A percentile compares a stretch with the other conserved stretches of the same genome.
phyloP scores from a whole-genome alignment of 2,797 vertebrate species.

The Channa striata region DNA sequence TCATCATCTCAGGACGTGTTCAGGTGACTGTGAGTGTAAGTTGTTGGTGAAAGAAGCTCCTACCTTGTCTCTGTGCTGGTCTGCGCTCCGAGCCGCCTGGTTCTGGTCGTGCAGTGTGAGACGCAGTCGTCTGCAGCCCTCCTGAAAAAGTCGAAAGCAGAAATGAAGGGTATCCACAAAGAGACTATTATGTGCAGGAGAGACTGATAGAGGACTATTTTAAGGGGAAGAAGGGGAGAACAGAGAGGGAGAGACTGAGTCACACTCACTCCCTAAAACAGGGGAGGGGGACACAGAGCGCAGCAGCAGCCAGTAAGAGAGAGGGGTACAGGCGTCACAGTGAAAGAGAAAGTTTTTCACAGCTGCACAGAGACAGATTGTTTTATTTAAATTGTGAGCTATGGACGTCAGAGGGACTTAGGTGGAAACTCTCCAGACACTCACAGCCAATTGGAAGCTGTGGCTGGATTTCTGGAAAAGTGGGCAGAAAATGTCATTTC shows the following conservation, averaged over 20 bases:
- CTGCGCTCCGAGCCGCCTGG: conserved; percentile 66
- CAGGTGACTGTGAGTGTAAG: background rate
- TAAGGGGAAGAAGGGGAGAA: conserved; percentile 57
- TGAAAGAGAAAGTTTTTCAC: conserved; percentile 66
- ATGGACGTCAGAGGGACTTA: conserved; percentile 72
- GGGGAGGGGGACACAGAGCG: conserved; percentile 41
- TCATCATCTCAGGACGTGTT: background rate
- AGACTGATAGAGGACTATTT: conserved; percentile 64
- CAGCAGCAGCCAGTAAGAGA: conserved; percentile 47
- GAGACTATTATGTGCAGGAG: conserved; percentile 76
- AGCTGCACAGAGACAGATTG: conserved; percentile 75
- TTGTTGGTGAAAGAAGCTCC: conserved; percentile 43
- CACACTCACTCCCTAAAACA: conserved; percentile 54
- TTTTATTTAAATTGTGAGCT: conserved; percentile 74
- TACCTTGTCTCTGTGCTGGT: conserved; percentile 87
- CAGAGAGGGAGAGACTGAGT: conserved; percentile 83
- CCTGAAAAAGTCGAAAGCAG: conserved; percentile 77
- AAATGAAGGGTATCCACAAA: conserved; percentile 68
- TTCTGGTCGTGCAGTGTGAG: conserved; percentile 88
- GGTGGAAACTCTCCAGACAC: conserved; percentile 65
- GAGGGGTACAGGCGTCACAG: conserved; percentile 48
- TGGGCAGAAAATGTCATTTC: conserved; percentile 64
- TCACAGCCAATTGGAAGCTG: conserved; percentile 55
- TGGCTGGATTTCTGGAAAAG: conserved; percentile 70
- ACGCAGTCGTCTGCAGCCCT: conserved; percentile 85